A percentile compares a stretch with the other conserved stretches of the same genome.
phyloP scores from a whole-genome alignment of 1,140 invertebrate species.

The Pseudomyrmex sp. region DNA sequence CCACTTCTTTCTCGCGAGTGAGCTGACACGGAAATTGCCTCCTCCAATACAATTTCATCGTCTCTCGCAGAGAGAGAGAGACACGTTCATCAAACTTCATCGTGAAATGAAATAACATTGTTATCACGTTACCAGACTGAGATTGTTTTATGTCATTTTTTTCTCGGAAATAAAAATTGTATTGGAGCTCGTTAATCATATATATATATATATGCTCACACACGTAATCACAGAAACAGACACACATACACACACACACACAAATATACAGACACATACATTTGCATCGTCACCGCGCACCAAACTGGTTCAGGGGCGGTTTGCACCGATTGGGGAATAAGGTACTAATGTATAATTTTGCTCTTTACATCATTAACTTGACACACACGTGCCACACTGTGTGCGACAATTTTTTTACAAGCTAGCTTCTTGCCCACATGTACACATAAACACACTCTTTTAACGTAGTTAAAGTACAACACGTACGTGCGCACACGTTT shows the following conservation, averaged over 20 bases:
- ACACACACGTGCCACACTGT: constrained; percentile 19
- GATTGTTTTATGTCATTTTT: not conserved
- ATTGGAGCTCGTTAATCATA: constrained; percentile 31
- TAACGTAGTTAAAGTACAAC: constrained; percentile 46
- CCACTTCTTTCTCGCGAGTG: constrained; percentile 30
- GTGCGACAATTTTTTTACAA: constrained; percentile 50
- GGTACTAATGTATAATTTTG: constrained; percentile 39
- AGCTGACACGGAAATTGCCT: constrained; percentile 15
- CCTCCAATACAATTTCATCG: constrained; percentile 25
- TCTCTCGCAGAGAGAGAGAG: not conserved
- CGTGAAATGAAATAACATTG: too few species aligned
- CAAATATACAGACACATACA: not conserved
- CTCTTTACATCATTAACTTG: constrained; percentile 14
- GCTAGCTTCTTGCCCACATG: constrained; percentile 56
- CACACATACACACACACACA: not conserved
- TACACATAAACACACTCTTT: constrained; percentile 6
- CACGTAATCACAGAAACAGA: not conserved
- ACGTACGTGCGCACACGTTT: constrained; percentile 41
- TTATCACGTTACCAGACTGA: not conserved
- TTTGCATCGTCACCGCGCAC: constrained; percentile 44
- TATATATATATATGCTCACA: constrained; percentile 59
- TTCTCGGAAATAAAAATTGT: constrained; percentile 6
- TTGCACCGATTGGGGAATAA: constrained; percentile 57
- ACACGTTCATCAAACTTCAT: too few species aligned
- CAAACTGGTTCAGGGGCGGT: constrained; percentile 32